Percentiles rank a stretch among this genome's conserved stretches.
These are phyloP conservation scores for Dasypolia templi DNA, from an alignment of 2,888 invertebrate species.

Conservation along the genomic window DNA sequence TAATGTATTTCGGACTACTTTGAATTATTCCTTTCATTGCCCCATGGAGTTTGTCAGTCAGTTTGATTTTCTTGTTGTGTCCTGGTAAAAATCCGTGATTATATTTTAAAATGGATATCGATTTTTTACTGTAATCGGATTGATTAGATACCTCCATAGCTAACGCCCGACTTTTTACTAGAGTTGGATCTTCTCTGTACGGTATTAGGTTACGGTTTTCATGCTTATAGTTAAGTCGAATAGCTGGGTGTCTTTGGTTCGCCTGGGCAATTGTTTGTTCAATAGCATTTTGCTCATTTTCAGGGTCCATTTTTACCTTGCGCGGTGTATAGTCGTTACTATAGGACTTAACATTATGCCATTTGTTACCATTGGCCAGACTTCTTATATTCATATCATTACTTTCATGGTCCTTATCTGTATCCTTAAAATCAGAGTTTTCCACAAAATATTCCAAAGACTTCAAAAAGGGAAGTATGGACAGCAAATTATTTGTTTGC, in stretches of 20 bases:
- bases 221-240: slow-evolving; percentile 78
- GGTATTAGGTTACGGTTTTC: slow-evolving; percentile 71
- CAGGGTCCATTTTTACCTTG: slow-evolving; percentile 73
- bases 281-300: slow-evolving; percentile 57
- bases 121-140: slow-evolving; percentile 72
- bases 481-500: slow-evolving; percentile 71
- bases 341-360: slow-evolving; percentile 85
- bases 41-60: slow-evolving; percentile 37
- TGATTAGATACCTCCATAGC: slow-evolving; percentile 80
- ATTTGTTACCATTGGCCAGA: slow-evolving; percentile 79
- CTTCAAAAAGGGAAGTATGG: slow-evolving; percentile 82
- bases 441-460: slow-evolving; percentile 78
- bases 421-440: slow-evolving; percentile 63
- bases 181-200: slow-evolving; percentile 66
- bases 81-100: slow-evolving; percentile 81
- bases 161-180: slow-evolving; percentile 75
- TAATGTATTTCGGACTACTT: slow-evolving; percentile 69
- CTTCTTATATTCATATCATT: slow-evolving; percentile 78
- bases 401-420: slow-evolving; percentile 56
- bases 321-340: slow-evolving; percentile 82
- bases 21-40: slow-evolving; percentile 51
- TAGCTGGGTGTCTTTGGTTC: slow-evolving; percentile 73
- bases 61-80: slow-evolving; percentile 64
- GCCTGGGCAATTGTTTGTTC: slow-evolving; percentile 69
- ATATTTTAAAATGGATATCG: slow-evolving; percentile 80